These are phyloP conservation scores for Schizopygopsis malacanthus DNA, from an alignment of 2,797 vertebrate genomes.

Conservation along the genomic window DNA sequence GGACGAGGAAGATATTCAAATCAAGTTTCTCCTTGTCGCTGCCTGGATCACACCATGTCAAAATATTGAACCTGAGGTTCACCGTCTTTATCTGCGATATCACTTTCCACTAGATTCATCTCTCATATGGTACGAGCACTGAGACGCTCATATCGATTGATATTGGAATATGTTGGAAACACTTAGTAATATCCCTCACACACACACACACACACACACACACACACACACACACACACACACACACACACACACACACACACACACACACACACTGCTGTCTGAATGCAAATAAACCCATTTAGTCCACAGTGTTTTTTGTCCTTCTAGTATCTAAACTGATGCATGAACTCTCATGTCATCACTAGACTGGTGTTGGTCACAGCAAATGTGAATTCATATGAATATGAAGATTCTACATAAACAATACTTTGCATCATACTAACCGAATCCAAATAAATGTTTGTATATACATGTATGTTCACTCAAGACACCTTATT, in stretches of 20 bases:
- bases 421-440: background rate
- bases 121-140: background rate
- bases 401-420: background rate
- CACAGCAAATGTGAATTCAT: background rate
- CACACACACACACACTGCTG: too few relatives aligned
- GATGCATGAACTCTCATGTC: background rate
- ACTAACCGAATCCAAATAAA: background rate
- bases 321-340: background rate
- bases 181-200: background rate
- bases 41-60: constrained; percentile 72
- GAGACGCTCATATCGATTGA: background rate
- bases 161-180: background rate
- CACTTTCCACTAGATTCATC: background rate
- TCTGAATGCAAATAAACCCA: background rate
- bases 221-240: too few relatives aligned
- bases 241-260: too few relatives aligned
- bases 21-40: constrained; percentile 66
- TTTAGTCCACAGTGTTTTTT: background rate
- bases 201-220: too few relatives aligned
- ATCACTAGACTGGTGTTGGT: background rate
- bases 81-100: constrained; percentile 1
- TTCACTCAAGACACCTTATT: background rate
- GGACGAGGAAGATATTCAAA: constrained; percentile 75
- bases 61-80: constrained; percentile 44
- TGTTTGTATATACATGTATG: background rate